Base-by-base conservation (phyloP, 2,113 vertebrate genomes). In the Psephotus haematonotus region DNA sequence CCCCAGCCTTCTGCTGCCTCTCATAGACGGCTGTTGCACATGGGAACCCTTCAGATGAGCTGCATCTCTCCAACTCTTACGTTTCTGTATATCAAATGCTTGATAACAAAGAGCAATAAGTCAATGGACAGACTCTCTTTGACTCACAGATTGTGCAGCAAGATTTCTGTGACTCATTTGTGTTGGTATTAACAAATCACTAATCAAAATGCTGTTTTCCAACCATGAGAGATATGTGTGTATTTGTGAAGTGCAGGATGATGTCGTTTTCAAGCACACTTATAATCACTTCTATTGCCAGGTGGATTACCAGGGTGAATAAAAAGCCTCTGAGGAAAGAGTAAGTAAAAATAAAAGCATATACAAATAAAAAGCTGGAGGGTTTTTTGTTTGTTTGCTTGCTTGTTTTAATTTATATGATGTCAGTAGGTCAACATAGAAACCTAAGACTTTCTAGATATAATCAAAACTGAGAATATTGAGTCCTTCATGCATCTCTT, bases 31-130 rank as follows among this genome's bases (percentile, higher is more conserved):
- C 44, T 57, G 6, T 6, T 41, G 53, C 9, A n/a, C 69, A n/a
- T 1, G 13, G 50, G 6, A 43, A 18, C 24, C 35, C 72, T 35
- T 17, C 85, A 43, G 37, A 10, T 29, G 68, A 82, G 43, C 29
- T 12, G 1, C 8, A 0, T 3, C 5, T 37, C 86, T 39, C 74
- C 3, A 1, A 2, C 28, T 63, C 31, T 37, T 70, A 9, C 20
- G 3, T 11, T 55, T 28, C 83, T 39, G 17, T 2, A 3, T 33
- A 6, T 37, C 18, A 44, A 47, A 39, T 9, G 5, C n/a, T 78
- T 25, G 19, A 57, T 47, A 22, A 24, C 68, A n/a, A 70, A 79
- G 6, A 22, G 39, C 41, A 35, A 0, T 2, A 28, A 62, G 47
- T 28, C 62, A 50, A 13, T 11, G n/a, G 62, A 31, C 39, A 67